Conservation (phyloP, 1,140 invertebrate genomes). For the Magallana angulata region DNA sequence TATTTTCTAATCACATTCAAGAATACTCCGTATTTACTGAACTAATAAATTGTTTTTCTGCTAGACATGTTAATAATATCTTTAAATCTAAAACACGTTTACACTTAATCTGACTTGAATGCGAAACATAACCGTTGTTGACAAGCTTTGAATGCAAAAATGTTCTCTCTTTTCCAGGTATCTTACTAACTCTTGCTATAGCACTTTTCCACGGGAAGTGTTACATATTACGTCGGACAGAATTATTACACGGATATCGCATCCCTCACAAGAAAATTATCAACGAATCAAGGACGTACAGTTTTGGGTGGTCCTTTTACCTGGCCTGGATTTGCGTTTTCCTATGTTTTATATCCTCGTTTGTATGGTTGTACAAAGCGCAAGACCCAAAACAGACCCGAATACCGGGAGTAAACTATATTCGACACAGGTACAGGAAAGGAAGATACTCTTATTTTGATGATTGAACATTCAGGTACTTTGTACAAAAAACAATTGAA, state of each 20-base stretch:
- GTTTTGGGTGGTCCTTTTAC: constrained; percentile 73
- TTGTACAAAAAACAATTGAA: neutral
- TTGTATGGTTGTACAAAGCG: constrained; percentile 72
- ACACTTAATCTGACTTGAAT: no score
- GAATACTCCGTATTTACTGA: neutral
- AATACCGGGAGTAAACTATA: constrained; percentile 43
- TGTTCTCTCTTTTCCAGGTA: constrained; percentile 59
- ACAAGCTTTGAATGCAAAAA: no score
- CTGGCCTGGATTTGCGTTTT: constrained; percentile 75
- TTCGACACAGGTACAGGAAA: constrained; percentile 45
- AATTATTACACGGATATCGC: constrained; percentile 63
- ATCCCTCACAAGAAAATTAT: constrained; percentile 69
- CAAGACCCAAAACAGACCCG: constrained; percentile 58
- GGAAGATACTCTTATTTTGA: constrained; percentile 24
- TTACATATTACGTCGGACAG: constrained; percentile 67
- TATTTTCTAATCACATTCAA: no score
- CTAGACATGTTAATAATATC: neutral
- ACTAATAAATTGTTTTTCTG: constrained; percentile 4
- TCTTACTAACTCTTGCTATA: constrained; percentile 67
- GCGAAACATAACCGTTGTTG: no score
- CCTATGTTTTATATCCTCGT: constrained; percentile 68
- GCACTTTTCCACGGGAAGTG: constrained; percentile 75
- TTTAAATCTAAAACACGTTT: no score
- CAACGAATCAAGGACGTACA: constrained; percentile 61
- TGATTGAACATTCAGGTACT: neutral